Evolutionary conservation across 2,888 invertebrate species (phyloP), one percentile per base, ranked within the genome.

Genomic region (Phytoseiulus persimilis): DNA sequence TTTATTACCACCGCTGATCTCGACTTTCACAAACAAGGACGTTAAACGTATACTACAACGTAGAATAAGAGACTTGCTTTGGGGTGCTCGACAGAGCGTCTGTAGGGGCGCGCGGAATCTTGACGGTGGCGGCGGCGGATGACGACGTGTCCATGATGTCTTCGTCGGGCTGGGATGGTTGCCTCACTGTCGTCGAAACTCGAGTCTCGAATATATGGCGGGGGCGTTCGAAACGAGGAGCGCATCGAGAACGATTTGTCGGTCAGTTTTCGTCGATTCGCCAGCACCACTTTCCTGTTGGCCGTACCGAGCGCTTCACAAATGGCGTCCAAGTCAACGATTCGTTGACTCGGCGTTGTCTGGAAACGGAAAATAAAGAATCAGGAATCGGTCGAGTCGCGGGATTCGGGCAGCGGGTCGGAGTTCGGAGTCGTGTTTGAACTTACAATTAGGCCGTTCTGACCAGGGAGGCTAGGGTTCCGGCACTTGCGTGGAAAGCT

Each of bases 171-270:
- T 65, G 65, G 23, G 65, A 65, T 2, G 9, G 18, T n/a, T 6
- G 33, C 32, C 31, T 87, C 87, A 18, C 65, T 65, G 28, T 65
- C 65, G 65, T 65, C 65, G 65, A 65, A 65, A 65, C 65, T 65
- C n/a, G 87, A 87, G n/a, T 87, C 87, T n/a, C 45, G 39, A 23
- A 87, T 14, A 23, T 87, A 87, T 9, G 87, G 87, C n/a, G 87
- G 87, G 9, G 87, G 87, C 1, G 87, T 87, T 33, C 87, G 87
- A 39, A 87, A 87, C 33, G 87, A 87, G 23, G 87, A 87, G 6
- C 87, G 87, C 32, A 87, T 32, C 2, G 87, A 87, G 18, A 87
- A 65, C 65, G 65, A 65, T 65, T 65, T 65, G 14, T 65, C 65
- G 65, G 65, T 65, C 23, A 65, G 14, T 65, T 65, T 65, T 23